phyloP scores from a whole-genome alignment of 2,888 invertebrate genomes.

The Drosophila mayaguana region DNA sequence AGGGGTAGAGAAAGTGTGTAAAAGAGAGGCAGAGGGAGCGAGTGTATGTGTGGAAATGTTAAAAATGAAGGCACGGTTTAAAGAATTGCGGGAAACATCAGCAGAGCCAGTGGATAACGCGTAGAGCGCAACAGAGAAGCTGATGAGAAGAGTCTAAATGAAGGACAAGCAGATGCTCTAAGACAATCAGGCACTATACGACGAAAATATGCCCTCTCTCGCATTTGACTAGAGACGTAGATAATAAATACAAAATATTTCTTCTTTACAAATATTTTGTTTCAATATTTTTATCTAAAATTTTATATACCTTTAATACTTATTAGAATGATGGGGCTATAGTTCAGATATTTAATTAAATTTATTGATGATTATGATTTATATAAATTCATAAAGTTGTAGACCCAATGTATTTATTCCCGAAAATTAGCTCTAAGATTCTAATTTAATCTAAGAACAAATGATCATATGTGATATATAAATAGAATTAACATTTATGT shows the following conservation, averaged over 20 bases:
- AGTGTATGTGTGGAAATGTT: background rate
- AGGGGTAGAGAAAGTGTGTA: background rate
- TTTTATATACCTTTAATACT: too few relatives aligned
- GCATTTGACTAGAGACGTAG: background rate
- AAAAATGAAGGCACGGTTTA: slow-evolving; percentile 34
- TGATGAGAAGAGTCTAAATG: background rate
- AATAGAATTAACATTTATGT: background rate
- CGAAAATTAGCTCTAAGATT: too few relatives aligned
- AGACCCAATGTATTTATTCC: too few relatives aligned
- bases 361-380: too few relatives aligned
- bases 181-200: background rate
- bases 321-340: too few relatives aligned
- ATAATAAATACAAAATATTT: background rate
- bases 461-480: too few relatives aligned
- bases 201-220: background rate
- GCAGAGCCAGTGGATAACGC: background rate
- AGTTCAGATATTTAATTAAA: too few relatives aligned
- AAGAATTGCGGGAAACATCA: slow-evolving; percentile 32
- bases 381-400: too few relatives aligned
- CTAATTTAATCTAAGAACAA: too few relatives aligned
- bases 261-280: too few relatives aligned
- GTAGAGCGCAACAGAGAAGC: background rate
- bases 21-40: background rate
- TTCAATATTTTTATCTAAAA: too few relatives aligned
- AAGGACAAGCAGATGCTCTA: background rate